phyloP scores from a whole-genome alignment of 2,797 vertebrate genomes.

The Octomys mimax region DNA sequence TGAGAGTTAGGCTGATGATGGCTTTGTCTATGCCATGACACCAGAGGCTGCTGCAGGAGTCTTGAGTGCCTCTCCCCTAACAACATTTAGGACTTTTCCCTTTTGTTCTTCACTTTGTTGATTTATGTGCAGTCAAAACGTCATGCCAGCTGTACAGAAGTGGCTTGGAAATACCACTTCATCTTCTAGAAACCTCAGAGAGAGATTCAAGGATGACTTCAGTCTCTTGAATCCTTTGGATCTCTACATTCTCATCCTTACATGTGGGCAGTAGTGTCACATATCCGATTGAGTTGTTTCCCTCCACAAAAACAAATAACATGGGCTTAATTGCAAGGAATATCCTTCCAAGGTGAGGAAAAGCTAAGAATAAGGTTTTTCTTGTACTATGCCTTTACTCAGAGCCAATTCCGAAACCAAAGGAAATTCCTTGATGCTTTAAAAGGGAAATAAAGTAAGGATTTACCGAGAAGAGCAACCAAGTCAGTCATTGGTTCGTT shows the following conservation, averaged over 20 bases:
- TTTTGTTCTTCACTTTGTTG: background rate
- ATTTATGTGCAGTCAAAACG: background rate
- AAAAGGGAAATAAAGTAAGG: background rate
- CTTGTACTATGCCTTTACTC: background rate
- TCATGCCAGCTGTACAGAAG: too few relatives aligned
- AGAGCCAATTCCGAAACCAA: background rate
- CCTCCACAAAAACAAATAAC: background rate
- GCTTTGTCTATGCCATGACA: too few relatives aligned
- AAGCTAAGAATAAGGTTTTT: background rate
- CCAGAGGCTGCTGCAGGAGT: background rate
- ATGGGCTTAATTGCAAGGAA: background rate
- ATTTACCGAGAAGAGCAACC: conserved; percentile 94
- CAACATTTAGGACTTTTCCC: background rate
- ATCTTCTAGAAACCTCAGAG: background rate
- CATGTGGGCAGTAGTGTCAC: fast-evolving
- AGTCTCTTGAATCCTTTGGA: background rate
- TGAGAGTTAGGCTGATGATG: background rate
- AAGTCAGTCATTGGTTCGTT: conserved; percentile 95
- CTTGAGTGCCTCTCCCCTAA: background rate
- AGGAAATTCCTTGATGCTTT: background rate
- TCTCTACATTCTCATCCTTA: background rate
- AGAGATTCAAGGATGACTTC: background rate
- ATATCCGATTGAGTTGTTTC: background rate
- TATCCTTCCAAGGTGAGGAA: too few relatives aligned
- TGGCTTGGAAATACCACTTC: background rate